Base-by-base conservation (phyloP, 2,888 invertebrate genomes). In the Anorthoa munda region DNA sequence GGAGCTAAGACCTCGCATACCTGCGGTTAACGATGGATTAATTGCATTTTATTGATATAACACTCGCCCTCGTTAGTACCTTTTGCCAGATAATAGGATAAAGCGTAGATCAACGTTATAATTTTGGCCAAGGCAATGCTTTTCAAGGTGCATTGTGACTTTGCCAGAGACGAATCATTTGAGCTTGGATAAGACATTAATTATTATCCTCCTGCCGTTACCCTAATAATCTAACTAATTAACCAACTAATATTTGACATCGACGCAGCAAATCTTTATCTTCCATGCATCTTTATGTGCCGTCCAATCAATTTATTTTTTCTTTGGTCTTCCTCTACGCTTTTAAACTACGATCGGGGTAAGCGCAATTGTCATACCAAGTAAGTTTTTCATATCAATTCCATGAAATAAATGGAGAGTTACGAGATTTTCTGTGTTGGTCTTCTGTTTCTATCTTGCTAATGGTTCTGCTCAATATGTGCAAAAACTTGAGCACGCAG, bases 21-120 rank as follows among this genome's bases (percentile, higher is more conserved):
- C 81, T 73, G 31, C 61, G 48, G 65, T 66, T 85, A 75, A 81
- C 76, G 76, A 75, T 50, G 61, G 70, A 82, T 86, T 84, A 86
- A 85, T 86, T 86, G 84, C 70, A 76, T 86, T 82, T 83, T 75
- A 83, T 83, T 83, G 77, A 60, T 84, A 74, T 75, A 75, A 81
- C 65, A 77, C 81, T 63, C 65, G 72, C 84, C 51, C 60, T 73
- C 66, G 55, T 84, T 72, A 58, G 60, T 77, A 61, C 48, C 4
- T 66, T n/a, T 53, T 59, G 59, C 0, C 63, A 63, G 21, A 4
- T 15, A 0, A 59, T n/a, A 70, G 26, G 0, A 31, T 51, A 18
- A 55, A 15, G 4, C 64, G 70, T 65, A 81, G 46, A 17, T 50
- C 68, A 31, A 79, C 23, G 2, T 39, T 39, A 39, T 39, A 39